Evolutionary conservation across 2,113 vertebrate species (phyloP).

Genomic region (Ageneiosus marmoratus): DNA sequence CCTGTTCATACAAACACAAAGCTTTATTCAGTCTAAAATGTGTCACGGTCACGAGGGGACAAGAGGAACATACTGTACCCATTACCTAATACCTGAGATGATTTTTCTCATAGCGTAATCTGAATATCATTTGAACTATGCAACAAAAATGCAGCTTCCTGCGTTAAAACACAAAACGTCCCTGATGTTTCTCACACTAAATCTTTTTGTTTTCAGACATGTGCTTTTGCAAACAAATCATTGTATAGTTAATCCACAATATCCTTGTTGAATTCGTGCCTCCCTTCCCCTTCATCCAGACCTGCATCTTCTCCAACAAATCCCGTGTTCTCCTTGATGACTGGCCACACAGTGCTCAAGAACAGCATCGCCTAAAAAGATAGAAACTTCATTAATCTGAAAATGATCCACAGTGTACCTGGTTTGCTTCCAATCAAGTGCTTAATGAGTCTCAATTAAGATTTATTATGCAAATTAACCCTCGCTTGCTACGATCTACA

Average conservation of each 20-base stretch:
- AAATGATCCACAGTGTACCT: constrained; percentile 71
- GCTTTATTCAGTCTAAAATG: constrained; percentile 43
- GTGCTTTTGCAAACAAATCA: background rate
- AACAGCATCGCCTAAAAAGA: constrained; percentile 30
- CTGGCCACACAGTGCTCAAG: constrained; percentile 2
- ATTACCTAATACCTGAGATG: constrained; percentile 27
- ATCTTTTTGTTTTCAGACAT: background rate
- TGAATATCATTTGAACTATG: background rate
- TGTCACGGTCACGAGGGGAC: constrained; percentile 36
- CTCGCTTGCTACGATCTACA: constrained; percentile 70
- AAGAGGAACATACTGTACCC: constrained; percentile 35
- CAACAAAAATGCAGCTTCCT: background rate
- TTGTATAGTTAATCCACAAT: background rate
- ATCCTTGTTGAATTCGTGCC: background rate
- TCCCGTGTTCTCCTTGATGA: background rate
- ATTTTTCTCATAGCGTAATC: constrained; percentile 15
- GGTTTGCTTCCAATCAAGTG: constrained; percentile 79
- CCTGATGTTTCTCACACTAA: background rate
- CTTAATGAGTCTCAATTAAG: constrained; percentile 81
- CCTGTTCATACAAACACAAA: constrained; percentile 52
- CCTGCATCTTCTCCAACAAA: background rate
- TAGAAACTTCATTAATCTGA: constrained; percentile 69
- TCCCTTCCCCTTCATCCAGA: too few relatives aligned
- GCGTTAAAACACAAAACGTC: background rate
- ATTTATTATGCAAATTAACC: constrained; percentile 83